phyloP scores from a whole-genome alignment of 1,140 invertebrate genomes.

The Amyelois transitella region DNA sequence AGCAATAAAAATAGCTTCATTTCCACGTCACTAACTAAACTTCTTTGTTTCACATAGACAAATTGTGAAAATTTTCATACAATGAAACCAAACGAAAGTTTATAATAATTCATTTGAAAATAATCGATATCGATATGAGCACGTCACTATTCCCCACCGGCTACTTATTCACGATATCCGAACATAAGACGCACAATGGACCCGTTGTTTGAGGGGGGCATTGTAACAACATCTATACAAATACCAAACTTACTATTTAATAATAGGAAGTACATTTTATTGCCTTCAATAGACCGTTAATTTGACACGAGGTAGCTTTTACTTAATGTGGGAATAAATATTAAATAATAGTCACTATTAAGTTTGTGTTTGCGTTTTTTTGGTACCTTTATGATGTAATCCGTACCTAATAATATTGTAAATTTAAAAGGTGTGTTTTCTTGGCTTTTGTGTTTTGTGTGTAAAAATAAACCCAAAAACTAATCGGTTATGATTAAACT shows the following conservation, averaged over 20 bases:
- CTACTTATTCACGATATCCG: neutral
- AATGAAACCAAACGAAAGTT: too few relatives aligned
- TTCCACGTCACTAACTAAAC: too few relatives aligned
- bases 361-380: neutral
- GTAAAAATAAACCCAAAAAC: too few relatives aligned
- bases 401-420: too few relatives aligned
- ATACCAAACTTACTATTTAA: neutral
- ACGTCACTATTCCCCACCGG: neutral
- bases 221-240: neutral
- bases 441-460: too few relatives aligned
- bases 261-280: neutral
- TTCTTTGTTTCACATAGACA: too few relatives aligned
- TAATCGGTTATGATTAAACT: too few relatives aligned
- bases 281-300: neutral
- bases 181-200: neutral
- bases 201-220: neutral
- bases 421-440: neutral
- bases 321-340: constrained; percentile 25
- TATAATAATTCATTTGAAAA: too few relatives aligned
- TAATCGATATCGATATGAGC: neutral
- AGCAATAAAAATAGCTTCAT: too few relatives aligned
- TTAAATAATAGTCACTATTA: constrained; percentile 2
- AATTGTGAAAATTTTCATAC: too few relatives aligned
- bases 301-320: constrained; percentile 4
- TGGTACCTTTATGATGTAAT: neutral